Conservation (phyloP, 2,797 vertebrate species). For the Mormyrus hasselquistii region DNA sequence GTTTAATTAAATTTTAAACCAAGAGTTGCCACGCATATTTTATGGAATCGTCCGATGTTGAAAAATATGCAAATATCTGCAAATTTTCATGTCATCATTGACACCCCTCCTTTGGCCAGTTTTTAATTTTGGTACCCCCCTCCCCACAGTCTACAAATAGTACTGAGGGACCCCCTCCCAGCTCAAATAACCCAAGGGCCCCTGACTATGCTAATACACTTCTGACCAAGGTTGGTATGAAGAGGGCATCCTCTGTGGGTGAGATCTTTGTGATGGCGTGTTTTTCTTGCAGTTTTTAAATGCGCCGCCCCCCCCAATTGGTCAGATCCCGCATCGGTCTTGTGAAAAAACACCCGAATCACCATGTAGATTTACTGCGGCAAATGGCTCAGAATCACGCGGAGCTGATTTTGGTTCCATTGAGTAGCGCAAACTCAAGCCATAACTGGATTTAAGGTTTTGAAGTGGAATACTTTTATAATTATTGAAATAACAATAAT, state of each 20-base stretch:
- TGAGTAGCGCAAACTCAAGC: background rate
- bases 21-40: background rate
- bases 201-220: background rate
- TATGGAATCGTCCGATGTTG: background rate
- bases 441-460: background rate
- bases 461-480: slow-evolving; percentile 4
- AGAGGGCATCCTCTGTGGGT: background rate
- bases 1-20: background rate
- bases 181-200: background rate
- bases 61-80: background rate
- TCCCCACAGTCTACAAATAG: background rate
- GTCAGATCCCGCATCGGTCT: background rate
- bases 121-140: background rate
- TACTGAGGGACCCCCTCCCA: background rate
- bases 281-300: background rate
- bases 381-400: background rate
- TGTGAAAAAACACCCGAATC: background rate
- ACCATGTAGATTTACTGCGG: background rate
- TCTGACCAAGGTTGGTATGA: background rate
- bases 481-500: background rate
- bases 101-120: background rate
- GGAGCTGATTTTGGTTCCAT: background rate
- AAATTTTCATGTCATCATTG: background rate
- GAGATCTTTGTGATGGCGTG: background rate
- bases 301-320: background rate